Base-by-base conservation (phyloP, 2,797 vertebrate genomes). In the Sparus aurata region DNA sequence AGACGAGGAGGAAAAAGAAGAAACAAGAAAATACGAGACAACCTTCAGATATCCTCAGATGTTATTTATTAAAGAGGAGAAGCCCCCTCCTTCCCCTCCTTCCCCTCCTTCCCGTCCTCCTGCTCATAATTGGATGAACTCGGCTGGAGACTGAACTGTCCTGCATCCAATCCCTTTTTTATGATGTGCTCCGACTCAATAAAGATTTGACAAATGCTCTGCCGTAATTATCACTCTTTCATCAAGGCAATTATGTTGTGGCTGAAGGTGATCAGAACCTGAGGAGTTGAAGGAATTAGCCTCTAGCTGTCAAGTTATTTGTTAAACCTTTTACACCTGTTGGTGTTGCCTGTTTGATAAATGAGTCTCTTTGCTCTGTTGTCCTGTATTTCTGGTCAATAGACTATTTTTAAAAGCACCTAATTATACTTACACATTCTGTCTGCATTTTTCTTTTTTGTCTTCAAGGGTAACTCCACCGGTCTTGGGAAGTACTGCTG, bases 1-100 rank as follows among this genome's bases (percentile, higher is more conserved):
- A 95, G 84, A 91, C 75, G 71, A 86, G 85, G 82, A 89, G 90
- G 87, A 88, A 85, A 85, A 73, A 87, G 87, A 79, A 89, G 86
- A 85, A 92, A 87, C 84, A 87, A 74, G 80, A 92, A 91, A 90
- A 95, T 93, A 95, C 91, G 95, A 96, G 92, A 93, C 94, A 96
- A 96, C 95, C 95, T 96, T 95, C 89, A 95, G 94, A 95, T 94
- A 85, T 87, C 82, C 89, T 96, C 96, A 97, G 93, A 96, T 97
- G 96, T 93, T 96, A 95, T 95, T 96, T 94, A 96, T 97, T 97
- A 97, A 77, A 80, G 84, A 75, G 77, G 84, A 95, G 94, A 94
- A 93, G 85, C 91, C 89, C n/a, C n/a, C n/a, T n/a, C n/a, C n/a
- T n/a, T n/a, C n/a, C n/a, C 64, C 20, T n/a, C n/a, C n/a, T n/a